Conservation (phyloP, 1,140 invertebrate species). For the Orchesella cincta region DNA sequence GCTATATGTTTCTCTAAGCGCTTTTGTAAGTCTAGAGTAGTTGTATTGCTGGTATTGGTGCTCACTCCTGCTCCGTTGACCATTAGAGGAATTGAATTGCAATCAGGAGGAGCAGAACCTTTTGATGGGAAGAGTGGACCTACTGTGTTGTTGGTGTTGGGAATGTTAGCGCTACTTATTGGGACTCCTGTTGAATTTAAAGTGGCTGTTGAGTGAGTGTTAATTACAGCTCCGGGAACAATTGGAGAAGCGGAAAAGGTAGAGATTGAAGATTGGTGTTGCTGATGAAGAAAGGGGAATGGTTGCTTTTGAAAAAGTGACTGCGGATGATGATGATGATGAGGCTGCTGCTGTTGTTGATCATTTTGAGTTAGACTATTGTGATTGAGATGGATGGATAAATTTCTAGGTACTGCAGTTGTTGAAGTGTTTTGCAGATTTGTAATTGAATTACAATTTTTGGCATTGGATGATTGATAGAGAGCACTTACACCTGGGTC, state of each 20-base stretch:
- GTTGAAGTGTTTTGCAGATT: background rate
- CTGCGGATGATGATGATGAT: background rate
- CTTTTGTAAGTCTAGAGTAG: conserved; percentile 35
- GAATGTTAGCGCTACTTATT: background rate
- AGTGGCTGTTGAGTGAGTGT: background rate
- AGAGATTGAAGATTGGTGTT: background rate
- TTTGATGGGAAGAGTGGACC: background rate
- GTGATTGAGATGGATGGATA: background rate
- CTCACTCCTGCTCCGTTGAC: conserved; percentile 18
- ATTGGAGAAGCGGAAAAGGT: no score
- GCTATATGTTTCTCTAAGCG: conserved; percentile 41
- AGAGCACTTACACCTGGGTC: background rate
- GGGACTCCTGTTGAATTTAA: background rate
- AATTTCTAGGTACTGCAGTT: background rate
- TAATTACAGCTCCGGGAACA: no score
- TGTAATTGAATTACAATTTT: background rate
- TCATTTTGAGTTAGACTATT: background rate
- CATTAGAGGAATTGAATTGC: conserved; percentile 8
- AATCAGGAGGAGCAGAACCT: background rate
- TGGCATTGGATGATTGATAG: background rate
- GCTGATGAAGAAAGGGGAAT: conserved; percentile 4
- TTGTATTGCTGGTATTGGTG: background rate
- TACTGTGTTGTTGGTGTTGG: background rate
- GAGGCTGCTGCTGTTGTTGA: background rate
- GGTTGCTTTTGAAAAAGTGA: background rate